These are phyloP conservation scores for Alligator mississippiensis DNA, from an alignment of 2,113 vertebrate genomes.

Conservation along the genomic window DNA sequence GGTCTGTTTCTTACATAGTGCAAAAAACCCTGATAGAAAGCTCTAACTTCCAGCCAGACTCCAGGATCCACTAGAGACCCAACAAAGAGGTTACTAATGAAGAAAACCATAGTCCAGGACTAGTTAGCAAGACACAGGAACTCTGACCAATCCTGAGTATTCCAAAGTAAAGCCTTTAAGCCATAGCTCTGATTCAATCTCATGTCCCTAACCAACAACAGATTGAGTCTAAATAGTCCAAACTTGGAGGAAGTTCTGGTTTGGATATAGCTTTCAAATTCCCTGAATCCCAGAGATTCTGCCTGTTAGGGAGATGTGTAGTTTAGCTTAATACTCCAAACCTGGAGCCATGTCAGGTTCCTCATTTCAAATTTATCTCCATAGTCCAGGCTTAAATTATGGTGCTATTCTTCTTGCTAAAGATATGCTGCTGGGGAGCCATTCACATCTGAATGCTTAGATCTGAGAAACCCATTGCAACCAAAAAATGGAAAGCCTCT, in stretches of 20 bases:
- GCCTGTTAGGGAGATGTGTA: neutral
- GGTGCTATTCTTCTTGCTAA: accelerated
- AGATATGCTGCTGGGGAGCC: neutral
- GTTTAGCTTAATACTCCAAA: neutral
- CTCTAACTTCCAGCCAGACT: neutral
- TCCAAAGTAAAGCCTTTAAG: neutral
- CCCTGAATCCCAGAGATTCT: neutral
- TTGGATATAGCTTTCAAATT: neutral
- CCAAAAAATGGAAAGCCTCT: neutral
- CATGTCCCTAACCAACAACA: neutral
- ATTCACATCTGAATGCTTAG: neutral
- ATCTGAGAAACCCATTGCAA: neutral
- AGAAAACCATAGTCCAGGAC: neutral
- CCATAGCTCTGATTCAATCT: neutral
- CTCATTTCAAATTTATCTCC: neutral
- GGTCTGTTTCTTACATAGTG: constrained; percentile 29
- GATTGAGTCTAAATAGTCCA: neutral
- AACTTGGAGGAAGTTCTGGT: neutral
- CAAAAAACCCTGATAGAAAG: neutral
- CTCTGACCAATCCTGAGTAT: neutral
- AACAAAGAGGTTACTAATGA: neutral
- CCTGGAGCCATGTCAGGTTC: neutral
- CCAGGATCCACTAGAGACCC: neutral
- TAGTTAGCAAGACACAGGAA: neutral
- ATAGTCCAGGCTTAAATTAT: neutral